Base-by-base conservation (phyloP, 2,888 invertebrate genomes). In the Hirtodrosophila cameraria region DNA sequence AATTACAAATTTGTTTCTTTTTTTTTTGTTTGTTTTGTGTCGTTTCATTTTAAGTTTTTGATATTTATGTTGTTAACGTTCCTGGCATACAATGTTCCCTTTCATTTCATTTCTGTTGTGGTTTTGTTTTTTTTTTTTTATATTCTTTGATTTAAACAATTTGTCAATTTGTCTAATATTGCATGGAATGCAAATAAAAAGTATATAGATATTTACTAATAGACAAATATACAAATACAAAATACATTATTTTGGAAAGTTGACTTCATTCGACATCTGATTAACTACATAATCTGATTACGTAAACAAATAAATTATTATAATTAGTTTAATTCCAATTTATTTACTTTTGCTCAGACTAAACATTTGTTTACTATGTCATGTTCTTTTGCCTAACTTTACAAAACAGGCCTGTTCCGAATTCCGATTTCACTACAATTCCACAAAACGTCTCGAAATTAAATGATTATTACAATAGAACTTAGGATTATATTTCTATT, bases 61-160 rank as follows among this genome's bases (percentile, higher is more conserved):
- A 82, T 74, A 77, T 79, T 68, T 60, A 33, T 55, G 61, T 53
- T 75, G 78, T 78, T 83, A 83, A 76, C 69, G 58, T 74, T 72
- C 66, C 64, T 75, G 83, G 66, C 63, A 46, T 74, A 41, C n/a
- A 62, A 59, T 62, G 77, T 60, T 68, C 66, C 73, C 75, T 60
- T 59, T 62, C n/a, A n/a, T 43, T 62, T 43, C 39, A 46, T 43
- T 68, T 28, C n/a, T 33, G 36, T 60, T 46, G 28, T 33, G 11
- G 52, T 61, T 52, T 33, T 48, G 16, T 55, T 48, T 66, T 41
- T 58, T 65, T 46, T 59, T 48, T 20, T 62, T 50, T 60, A 35
- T 31, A 52, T 28, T 30, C 58, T 43, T 46, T 23, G 15, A 23
- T 45, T 12, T 41, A 27, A 28, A 52, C 39, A 62, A 30, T 23